Evolutionary conservation across 2,888 invertebrate species (phyloP).

Genomic region (Patella pellucida): DNA sequence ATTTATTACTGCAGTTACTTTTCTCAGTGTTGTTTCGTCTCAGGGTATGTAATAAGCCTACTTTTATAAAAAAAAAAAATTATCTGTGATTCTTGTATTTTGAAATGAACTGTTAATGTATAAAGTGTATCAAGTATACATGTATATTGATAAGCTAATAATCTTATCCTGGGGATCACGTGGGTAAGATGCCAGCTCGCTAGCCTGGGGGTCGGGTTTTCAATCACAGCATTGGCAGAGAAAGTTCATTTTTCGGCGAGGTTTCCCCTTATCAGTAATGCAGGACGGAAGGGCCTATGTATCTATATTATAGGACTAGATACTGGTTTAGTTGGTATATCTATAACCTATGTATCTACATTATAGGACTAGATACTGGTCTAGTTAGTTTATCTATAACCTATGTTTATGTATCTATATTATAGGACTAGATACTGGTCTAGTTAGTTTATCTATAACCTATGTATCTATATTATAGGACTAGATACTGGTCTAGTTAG

Average conservation of each 20-base stretch:
- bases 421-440: no score
- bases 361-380: slow-evolving; percentile 60
- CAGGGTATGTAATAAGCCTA: slow-evolving; percentile 62
- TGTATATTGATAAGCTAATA: no score
- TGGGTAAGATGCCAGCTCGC: no score
- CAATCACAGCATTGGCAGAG: no score
- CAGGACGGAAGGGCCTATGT: no score
- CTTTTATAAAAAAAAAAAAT: not conserved
- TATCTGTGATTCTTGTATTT: not conserved
- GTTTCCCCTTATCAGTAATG: no score
- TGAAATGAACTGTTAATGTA: not conserved
- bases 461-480: no score
- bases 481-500: no score
- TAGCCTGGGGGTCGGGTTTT: no score
- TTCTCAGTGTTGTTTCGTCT: slow-evolving; percentile 84
- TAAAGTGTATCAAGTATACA: not conserved
- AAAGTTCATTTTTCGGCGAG: no score
- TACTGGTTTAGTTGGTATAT: slow-evolving; percentile 67
- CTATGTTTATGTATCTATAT: slow-evolving; percentile 46
- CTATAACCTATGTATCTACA: slow-evolving; percentile 59
- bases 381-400: slow-evolving; percentile 68
- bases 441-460: no score
- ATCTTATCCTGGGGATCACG: no score
- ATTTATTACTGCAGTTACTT: slow-evolving; percentile 88
- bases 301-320: slow-evolving; percentile 46